Conservation (phyloP, 2,113 vertebrate species). For the Bostrychus sinensis region DNA sequence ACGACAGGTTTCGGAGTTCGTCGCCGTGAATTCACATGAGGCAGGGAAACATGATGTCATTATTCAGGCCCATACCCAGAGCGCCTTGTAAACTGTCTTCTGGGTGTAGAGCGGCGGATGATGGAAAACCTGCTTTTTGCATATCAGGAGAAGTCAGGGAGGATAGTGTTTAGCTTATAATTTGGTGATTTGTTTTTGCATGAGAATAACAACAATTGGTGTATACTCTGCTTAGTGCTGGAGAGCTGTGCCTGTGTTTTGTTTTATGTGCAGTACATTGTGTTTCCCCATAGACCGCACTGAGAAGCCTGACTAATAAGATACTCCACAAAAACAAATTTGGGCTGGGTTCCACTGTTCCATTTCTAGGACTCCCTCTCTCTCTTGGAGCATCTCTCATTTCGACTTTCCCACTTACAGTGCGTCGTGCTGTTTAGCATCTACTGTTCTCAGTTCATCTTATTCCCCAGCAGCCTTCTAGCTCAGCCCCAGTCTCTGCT, state of each 20-base stretch:
- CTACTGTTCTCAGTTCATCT: neutral
- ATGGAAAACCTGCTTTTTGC: constrained; percentile 29
- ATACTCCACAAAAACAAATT: constrained; percentile 2
- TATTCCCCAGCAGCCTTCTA: neutral
- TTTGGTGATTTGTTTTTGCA: constrained; percentile 4
- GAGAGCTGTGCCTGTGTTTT: constrained; percentile 4
- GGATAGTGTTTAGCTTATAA: neutral
- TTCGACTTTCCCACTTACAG: neutral
- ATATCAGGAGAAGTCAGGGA: neutral
- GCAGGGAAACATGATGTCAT: constrained; percentile 45
- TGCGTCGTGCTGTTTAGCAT: neutral
- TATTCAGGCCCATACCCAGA: constrained; percentile 42
- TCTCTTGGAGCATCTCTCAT: neutral
- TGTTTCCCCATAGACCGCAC: constrained; percentile 4
- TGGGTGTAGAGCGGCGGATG: constrained; percentile 11
- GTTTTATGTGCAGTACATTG: constrained; percentile 9
- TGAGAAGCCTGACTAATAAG: neutral
- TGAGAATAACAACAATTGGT: neutral
- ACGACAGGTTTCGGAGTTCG: constrained; percentile 34
- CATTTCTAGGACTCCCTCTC: neutral
- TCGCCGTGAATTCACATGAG: constrained; percentile 46
- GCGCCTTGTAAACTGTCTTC: constrained; percentile 34
- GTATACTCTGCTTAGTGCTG: constrained; percentile 1
- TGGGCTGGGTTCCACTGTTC: neutral
- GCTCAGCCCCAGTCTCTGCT: neutral